phyloP scores from a whole-genome alignment of 1,140 invertebrate genomes.

The Drosophila micromelanica region DNA sequence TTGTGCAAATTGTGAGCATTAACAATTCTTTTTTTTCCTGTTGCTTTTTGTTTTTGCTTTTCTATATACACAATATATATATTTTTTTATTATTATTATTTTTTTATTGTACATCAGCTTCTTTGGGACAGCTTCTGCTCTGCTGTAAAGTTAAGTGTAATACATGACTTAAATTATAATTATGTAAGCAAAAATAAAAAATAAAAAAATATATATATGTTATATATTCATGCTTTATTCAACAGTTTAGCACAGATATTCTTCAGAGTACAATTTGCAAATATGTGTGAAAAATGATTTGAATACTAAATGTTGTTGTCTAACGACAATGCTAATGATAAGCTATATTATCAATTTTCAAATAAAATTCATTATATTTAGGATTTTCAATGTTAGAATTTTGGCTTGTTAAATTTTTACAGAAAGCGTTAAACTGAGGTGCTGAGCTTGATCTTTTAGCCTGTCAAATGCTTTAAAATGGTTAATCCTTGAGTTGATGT shows the following conservation, averaged over 20 bases:
- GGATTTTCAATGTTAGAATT: no score
- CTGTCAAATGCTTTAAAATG: neutral
- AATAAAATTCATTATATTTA: no score
- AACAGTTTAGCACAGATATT: no score
- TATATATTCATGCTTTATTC: no score
- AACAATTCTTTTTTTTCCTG: conserved; percentile 36
- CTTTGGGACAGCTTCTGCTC: conserved; percentile 6
- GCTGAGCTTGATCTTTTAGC: neutral
- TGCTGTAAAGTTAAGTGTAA: neutral
- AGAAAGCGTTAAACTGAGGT: neutral
- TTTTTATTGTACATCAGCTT: conserved; percentile 6
- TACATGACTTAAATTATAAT: neutral
- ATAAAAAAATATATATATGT: no score
- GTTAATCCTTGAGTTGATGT: neutral
- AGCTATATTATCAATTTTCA: no score
- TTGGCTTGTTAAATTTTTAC: no score
- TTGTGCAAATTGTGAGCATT: conserved; percentile 62
- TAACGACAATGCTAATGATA: no score
- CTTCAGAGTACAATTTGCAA: no score
- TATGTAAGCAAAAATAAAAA: neutral
- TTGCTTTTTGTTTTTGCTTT: neutral
- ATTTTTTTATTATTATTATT: neutral
- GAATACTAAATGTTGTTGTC: no score
- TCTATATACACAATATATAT: neutral
- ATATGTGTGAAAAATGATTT: no score